Base-by-base conservation (phyloP, 2,113 vertebrate genomes). In the Seriola quinqueradiata region DNA sequence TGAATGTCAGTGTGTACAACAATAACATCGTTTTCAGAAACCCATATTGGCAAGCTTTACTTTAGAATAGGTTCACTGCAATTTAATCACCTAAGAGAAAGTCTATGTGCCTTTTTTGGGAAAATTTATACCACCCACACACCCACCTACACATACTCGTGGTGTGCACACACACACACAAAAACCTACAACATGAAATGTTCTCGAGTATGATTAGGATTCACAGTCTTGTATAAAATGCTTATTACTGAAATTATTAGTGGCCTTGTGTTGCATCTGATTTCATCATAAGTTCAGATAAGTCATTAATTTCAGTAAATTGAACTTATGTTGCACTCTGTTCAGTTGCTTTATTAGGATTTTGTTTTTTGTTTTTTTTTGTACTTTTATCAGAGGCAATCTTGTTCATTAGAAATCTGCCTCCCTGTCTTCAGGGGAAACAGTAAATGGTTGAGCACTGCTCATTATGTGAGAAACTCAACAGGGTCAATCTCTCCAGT, bases 231-330 rank as follows among this genome's bases (percentile, higher is more conserved):
- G 65, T n/a, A 40, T 40, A 58, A 42, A 12, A 19, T 75, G 60
- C 32, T 57, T 32, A 78, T 73, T 83, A 67, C 42, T 72, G 78
- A 77, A 80, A 82, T 42, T 63, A 75, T 88, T 79, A 64, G 66
- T 52, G 60, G 70, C 64, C 70, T 69, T 78, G 87, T 87, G 84
- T 92, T 95, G 71, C 88, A 69, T 82, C 70, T 70, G 83, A 89
- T 93, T 94, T 93, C 87, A 93, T 93, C 93, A 95, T 66, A 66
- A 87, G 67, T 71, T 81, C 75, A 70, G 64, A 88, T 77, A 82
- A 81, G 68, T 81, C 72, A 90, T 91, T 92, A 77, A 87, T 90
- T 90, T 85, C 17, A 75, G 77, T 32, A 87, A 87, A 92, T 75
- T 86, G 71, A 90, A 90, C 82, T 84, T 90, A 25, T 87, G 63